Evolutionary conservation across 2,888 invertebrate genomes (phyloP).

Genomic region (Tenthredo mesomela): DNA sequence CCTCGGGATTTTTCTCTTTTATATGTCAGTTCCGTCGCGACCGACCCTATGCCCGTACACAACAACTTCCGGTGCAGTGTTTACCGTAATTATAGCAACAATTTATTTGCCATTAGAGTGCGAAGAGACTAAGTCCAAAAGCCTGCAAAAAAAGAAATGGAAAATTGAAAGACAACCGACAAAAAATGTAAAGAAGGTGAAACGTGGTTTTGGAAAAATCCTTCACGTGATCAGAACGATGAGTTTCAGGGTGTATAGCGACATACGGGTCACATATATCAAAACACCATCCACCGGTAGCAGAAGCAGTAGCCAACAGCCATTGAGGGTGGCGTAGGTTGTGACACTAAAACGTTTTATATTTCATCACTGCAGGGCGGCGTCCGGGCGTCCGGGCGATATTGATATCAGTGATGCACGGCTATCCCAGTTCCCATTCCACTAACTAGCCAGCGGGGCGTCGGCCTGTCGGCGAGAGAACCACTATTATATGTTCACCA

Average conservation of each 20-base stretch:
- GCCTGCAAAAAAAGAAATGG: neutral
- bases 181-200: too few relatives aligned
- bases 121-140: neutral
- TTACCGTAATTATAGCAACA: conserved; percentile 57
- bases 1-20: neutral
- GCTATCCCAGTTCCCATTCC: conserved; percentile 24
- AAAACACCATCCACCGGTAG: conserved; percentile 21
- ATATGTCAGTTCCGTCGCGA: neutral
- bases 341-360: conserved; percentile 56
- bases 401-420: conserved; percentile 59
- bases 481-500: conserved; percentile 47
- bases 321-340: conserved; percentile 22
- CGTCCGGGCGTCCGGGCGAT: conserved; percentile 26
- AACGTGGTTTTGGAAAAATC: neutral
- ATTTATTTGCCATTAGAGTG: conserved; percentile 57
- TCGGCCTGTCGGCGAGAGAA: conserved; percentile 44
- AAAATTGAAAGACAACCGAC: neutral
- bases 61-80: neutral
- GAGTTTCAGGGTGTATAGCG: neutral
- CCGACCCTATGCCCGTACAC: neutral
- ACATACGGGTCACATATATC: neutral
- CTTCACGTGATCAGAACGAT: neutral
- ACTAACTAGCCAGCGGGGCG: conserved; percentile 51
- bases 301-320: conserved; percentile 10
- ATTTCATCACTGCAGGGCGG: conserved; percentile 54